These are phyloP conservation scores for Saccostrea cuccullata DNA, from an alignment of 1,140 invertebrate species.

Conservation along the genomic window DNA sequence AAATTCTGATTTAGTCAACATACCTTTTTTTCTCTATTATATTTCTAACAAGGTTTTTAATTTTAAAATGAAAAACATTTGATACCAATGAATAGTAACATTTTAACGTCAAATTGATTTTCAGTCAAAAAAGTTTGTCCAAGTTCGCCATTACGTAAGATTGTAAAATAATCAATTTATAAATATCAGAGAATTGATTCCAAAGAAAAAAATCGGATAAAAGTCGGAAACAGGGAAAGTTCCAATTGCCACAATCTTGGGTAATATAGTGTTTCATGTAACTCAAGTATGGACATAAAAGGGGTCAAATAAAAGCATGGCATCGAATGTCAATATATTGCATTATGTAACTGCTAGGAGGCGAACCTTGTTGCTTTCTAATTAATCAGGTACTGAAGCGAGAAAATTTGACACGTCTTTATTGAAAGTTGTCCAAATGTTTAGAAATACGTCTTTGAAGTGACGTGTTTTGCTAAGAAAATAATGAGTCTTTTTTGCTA, in stretches of 20 bases:
- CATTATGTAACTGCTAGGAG: slow-evolving; percentile 9
- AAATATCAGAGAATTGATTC: slow-evolving; percentile 17
- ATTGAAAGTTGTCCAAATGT: neutral
- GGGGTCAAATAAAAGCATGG: neutral
- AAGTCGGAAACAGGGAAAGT: slow-evolving; percentile 29
- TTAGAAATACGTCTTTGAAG: neutral
- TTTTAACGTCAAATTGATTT: neutral
- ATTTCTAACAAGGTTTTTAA: too few species aligned
- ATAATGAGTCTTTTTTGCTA: neutral
- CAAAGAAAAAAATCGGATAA: slow-evolving; percentile 2
- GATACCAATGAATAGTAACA: too few species aligned
- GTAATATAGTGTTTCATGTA: slow-evolving; percentile 8
- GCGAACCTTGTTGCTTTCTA: slow-evolving; percentile 27
- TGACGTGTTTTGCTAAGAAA: neutral
- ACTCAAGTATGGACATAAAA: slow-evolving; percentile 30
- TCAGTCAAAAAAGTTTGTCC: neutral
- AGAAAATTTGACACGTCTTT: neutral
- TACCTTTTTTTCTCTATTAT: too few species aligned
- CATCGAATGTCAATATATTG: slow-evolving; percentile 20
- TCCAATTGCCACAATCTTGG: slow-evolving; percentile 8
- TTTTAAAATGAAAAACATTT: too few species aligned
- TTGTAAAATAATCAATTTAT: neutral
- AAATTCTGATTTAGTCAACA: too few species aligned
- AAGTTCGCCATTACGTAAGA: slow-evolving; percentile 20
- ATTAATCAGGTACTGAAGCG: slow-evolving; percentile 30